Conservation (phyloP, 2,113 vertebrate genomes). For the Coregonus clupeaformis region DNA sequence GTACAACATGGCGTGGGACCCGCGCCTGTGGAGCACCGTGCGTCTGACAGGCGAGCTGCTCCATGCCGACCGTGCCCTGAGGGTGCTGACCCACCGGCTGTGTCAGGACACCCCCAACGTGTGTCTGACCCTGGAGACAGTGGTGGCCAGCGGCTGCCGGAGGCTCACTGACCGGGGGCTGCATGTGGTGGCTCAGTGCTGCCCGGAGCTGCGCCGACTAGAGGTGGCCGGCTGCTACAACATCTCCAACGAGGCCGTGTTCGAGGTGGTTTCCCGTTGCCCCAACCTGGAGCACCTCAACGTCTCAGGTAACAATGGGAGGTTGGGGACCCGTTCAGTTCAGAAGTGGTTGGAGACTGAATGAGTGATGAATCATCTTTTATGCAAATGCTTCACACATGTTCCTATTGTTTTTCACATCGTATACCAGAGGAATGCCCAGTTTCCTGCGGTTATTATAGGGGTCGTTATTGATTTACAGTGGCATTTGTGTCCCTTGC, state of each 20-base stretch:
- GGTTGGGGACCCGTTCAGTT: conserved; percentile 17
- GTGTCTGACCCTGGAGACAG: conserved; percentile 94
- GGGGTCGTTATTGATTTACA: too few species aligned
- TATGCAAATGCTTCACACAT: too few species aligned
- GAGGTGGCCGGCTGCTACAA: conserved; percentile 94
- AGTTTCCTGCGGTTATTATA: too few species aligned
- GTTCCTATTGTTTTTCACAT: too few species aligned
- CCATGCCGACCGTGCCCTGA: conserved; percentile 90
- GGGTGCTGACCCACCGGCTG: conserved; percentile 90
- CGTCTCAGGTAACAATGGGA: conserved; percentile 85
- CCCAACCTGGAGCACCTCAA: conserved; percentile 95
- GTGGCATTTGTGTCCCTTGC: too few species aligned
- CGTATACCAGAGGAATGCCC: too few species aligned
- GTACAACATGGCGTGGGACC: conserved; percentile 98
- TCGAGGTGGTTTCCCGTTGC: conserved; percentile 93
- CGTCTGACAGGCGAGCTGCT: conserved; percentile 89
- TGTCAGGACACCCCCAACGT: conserved; percentile 98
- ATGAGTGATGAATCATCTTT: too few species aligned
- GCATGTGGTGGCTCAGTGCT: conserved; percentile 91
- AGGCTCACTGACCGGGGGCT: conserved; percentile 95
- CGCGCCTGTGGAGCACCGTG: conserved; percentile 89
- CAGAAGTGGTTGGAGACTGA: conserved; percentile 13
- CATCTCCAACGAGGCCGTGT: conserved; percentile 93
- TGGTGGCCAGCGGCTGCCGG: conserved; percentile 89
- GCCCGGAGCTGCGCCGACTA: conserved; percentile 89